Evolutionary conservation across 2,888 invertebrate species (phyloP).

Genomic region (Andrena fulva): DNA sequence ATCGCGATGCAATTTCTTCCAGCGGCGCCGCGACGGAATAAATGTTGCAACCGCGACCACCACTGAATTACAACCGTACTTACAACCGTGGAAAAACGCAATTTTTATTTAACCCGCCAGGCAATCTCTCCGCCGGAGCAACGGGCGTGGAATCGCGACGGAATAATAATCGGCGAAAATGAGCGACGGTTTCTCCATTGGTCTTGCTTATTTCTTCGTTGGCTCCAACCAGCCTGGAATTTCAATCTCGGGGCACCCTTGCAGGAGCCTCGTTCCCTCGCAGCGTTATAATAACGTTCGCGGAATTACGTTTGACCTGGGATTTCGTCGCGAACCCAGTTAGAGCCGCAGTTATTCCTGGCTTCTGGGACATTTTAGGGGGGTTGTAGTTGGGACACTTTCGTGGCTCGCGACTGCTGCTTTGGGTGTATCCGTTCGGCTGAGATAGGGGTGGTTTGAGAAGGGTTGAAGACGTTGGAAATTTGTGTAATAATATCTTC

Average conservation of each 20-base stretch:
- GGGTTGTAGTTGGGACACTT: no score
- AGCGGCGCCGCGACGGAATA: not conserved
- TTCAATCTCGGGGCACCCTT: conserved; percentile 28
- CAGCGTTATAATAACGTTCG: conserved; percentile 48
- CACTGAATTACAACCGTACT: not conserved
- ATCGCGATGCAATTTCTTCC: conserved; percentile 22
- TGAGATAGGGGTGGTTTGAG: no score
- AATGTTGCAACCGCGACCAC: conserved; percentile 5
- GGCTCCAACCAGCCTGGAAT: conserved; percentile 21
- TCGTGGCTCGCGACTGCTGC: no score
- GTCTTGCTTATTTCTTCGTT: conserved; percentile 9
- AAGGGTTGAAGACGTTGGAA: no score
- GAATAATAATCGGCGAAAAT: conserved; percentile 42
- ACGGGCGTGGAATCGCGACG: conserved; percentile 8
- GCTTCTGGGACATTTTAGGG: not conserved
- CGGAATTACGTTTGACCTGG: conserved; percentile 52
- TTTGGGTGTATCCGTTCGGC: no score
- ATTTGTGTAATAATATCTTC: no score
- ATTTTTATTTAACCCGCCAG: conserved; percentile 17
- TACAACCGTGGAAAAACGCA: not conserved
- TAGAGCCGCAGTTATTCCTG: conserved; percentile 18
- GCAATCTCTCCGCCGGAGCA: conserved; percentile 5
- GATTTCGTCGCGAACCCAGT: conserved; percentile 29
- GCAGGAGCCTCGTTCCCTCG: not conserved
- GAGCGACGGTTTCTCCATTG: conserved; percentile 26